These are phyloP conservation scores for Myzus persicae DNA, from an alignment of 1,140 invertebrate genomes.

Conservation along the genomic window DNA sequence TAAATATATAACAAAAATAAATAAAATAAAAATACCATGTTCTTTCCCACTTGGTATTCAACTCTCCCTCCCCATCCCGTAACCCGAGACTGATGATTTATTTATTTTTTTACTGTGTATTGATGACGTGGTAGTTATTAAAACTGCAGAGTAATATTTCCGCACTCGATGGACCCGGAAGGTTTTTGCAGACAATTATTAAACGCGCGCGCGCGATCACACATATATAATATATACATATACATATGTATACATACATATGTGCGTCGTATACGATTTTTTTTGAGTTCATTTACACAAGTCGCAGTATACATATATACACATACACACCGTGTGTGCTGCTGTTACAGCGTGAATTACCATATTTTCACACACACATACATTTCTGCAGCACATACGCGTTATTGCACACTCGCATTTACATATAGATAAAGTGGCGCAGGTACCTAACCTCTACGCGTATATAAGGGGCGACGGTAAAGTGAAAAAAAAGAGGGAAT, in stretches of 20 bases:
- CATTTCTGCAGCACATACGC: not conserved
- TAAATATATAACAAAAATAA: not conserved
- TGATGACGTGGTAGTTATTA: conserved; percentile 54
- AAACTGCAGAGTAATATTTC: conserved; percentile 56
- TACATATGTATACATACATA: not conserved
- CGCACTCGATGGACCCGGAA: conserved; percentile 50
- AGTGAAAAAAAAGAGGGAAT: not conserved
- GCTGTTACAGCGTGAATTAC: not conserved
- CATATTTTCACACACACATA: not conserved
- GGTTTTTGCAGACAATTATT: conserved; percentile 53
- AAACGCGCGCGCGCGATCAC: not conserved
- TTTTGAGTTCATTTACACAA: not conserved
- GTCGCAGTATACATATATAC: not conserved
- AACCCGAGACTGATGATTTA: conserved; percentile 30
- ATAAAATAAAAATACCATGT: not conserved
- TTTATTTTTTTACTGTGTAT: conserved; percentile 53
- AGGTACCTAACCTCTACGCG: not conserved
- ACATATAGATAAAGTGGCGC: not conserved
- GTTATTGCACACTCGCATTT: not conserved
- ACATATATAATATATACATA: not conserved
- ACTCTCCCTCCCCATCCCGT: not conserved
- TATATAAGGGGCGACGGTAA: not conserved
- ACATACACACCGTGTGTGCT: not conserved
- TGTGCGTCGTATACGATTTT: not conserved
- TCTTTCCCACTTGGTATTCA: not conserved